These are phyloP conservation scores for Euzophera pinguis DNA, from an alignment of 2,888 invertebrate species.

Conservation along the genomic window DNA sequence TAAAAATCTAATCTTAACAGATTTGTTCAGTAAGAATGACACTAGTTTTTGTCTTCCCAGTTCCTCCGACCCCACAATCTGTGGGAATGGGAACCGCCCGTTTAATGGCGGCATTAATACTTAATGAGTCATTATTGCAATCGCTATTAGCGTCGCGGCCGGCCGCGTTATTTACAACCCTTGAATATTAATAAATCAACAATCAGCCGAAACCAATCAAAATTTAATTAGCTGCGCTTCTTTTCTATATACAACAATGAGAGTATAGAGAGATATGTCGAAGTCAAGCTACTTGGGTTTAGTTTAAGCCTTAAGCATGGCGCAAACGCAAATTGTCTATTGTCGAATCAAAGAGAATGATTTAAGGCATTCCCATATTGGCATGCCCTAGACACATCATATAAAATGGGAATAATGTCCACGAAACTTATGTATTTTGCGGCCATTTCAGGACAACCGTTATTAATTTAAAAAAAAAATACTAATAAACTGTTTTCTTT, in stretches of 20 bases:
- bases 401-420: too few relatives aligned
- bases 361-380: too few relatives aligned
- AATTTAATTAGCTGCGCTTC: constrained; percentile 67
- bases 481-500: too few relatives aligned
- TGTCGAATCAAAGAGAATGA: too few relatives aligned
- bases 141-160: constrained; percentile 57
- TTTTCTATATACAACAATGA: constrained; percentile 19
- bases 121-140: constrained; percentile 64
- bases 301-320: too few relatives aligned
- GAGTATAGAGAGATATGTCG: neutral
- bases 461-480: too few relatives aligned
- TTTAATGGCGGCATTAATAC: constrained; percentile 57
- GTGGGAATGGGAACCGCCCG: constrained; percentile 27
- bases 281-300: neutral
- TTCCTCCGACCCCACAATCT: constrained; percentile 15
- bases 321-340: too few relatives aligned
- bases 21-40: neutral
- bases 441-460: too few relatives aligned
- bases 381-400: too few relatives aligned
- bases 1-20: too few relatives aligned
- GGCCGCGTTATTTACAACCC: constrained; percentile 56
- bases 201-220: constrained; percentile 65
- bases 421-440: too few relatives aligned
- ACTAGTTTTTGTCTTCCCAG: constrained; percentile 8
- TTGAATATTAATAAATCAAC: constrained; percentile 61